These are phyloP conservation scores for Cygnus buccinator DNA, from an alignment of 2,113 vertebrate genomes.

Conservation along the genomic window DNA sequence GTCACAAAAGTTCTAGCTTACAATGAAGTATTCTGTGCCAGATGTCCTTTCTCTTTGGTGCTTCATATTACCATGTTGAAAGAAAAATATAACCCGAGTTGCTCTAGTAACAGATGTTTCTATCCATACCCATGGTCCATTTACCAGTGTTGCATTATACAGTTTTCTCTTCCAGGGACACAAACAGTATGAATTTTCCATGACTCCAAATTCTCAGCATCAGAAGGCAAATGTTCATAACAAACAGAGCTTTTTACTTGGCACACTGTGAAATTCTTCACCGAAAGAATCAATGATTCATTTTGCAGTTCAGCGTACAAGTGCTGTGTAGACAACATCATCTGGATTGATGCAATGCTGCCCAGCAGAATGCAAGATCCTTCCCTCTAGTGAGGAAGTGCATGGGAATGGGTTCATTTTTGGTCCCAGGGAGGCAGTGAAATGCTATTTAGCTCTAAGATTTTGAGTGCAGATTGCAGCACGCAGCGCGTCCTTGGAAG, in stretches of 20 bases:
- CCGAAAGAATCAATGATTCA: background rate
- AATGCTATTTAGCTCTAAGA: background rate
- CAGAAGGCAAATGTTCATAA: background rate
- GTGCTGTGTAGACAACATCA: background rate
- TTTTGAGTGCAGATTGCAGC: background rate
- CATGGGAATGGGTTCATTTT: background rate
- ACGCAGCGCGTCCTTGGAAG: background rate
- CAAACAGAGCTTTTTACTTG: background rate
- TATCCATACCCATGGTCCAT: background rate
- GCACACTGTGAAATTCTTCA: background rate
- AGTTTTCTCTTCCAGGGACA: background rate
- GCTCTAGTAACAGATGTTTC: conserved; percentile 45
- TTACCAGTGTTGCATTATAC: background rate
- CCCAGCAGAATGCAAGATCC: background rate
- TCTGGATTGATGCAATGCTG: background rate
- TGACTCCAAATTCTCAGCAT: background rate
- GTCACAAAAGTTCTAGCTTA: conserved; percentile 4
- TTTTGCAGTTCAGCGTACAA: background rate
- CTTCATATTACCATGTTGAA: background rate
- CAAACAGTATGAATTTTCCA: background rate
- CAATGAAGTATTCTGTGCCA: conserved; percentile 17
- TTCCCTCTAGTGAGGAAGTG: background rate
- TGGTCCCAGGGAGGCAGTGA: background rate
- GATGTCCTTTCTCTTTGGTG: conserved; percentile 13
- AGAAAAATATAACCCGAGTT: conserved; percentile 18